Evolutionary conservation across 2,888 invertebrate genomes (phyloP), one percentile per base, ranked within the genome.

Genomic region (Charanyca ferruginea): DNA sequence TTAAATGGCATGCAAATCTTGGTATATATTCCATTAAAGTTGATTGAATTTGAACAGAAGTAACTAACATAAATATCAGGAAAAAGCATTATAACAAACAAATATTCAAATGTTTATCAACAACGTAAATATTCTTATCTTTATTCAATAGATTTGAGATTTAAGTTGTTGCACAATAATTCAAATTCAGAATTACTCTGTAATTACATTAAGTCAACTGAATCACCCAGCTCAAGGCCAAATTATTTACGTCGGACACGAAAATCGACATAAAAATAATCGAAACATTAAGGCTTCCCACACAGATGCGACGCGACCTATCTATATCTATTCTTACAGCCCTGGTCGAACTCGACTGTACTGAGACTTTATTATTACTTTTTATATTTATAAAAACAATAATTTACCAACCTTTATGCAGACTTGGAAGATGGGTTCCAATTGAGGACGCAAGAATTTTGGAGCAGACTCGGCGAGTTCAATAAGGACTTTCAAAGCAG

Each of bases 401-500:
- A 0, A 38, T 44, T 0, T 55, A 80, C 79, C 53, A 76, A 89
- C 87, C 86, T 87, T 87, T 71, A 86, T 83, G 72, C 88, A 87
- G 11, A 87, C 84, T 84, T 85, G 88, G 80, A 99, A 98, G 82
- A 99, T 97, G 18, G 96, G 95, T 81, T 98, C 97, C 65, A 99
- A 92, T 87, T 99, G 98, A 5, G 98, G 97, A 76, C 99, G 96
- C 68, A 99, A 95, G 90, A 97, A 99, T 93, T 99, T 99, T 0
- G 99, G 99, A 8, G 98, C 97, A 66, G 97, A 97, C 93, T 99
- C 99, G 0, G 99, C 98, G 86, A 99, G 93, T 86, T 99, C 99
- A 77, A 99, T 98, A 44, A 99, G 96, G 79, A 98, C 97, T 94
- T 99, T 99, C 35, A 99, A 93, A 38, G 99, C 96, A 32, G 98